Conservation (phyloP, 2,797 vertebrate genomes). For the Sphenopsis melanotis region DNA sequence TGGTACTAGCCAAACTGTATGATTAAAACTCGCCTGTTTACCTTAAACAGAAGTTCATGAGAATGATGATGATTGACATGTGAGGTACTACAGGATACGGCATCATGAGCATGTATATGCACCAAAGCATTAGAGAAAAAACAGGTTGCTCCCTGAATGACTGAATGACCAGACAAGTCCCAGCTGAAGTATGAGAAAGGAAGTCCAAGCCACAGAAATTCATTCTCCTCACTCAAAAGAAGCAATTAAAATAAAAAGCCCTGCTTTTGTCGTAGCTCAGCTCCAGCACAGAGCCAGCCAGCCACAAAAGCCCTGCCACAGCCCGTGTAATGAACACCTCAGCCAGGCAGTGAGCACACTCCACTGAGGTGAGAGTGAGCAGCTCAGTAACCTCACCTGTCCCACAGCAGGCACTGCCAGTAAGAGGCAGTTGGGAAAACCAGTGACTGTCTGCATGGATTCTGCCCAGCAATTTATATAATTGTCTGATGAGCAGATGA, state of each 20-base stretch:
- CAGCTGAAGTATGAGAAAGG: not conserved
- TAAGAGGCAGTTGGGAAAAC: not conserved
- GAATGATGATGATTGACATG: not conserved
- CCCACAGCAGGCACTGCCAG: not conserved
- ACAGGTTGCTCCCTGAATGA: not conserved
- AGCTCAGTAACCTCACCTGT: not conserved
- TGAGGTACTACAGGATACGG: not conserved
- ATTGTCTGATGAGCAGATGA: constrained; percentile 12
- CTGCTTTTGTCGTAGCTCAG: not conserved
- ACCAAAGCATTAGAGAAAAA: not conserved
- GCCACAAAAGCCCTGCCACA: not conserved
- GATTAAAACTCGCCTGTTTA: not conserved
- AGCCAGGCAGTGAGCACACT: not conserved
- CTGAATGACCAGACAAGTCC: not conserved
- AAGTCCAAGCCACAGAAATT: not conserved
- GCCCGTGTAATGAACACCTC: not conserved
- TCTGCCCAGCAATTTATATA: not conserved
- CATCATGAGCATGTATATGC: not conserved
- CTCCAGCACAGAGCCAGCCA: not conserved
- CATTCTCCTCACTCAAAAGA: not conserved
- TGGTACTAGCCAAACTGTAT: not conserved
- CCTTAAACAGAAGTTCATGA: constrained; percentile 1
- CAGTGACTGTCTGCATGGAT: not conserved
- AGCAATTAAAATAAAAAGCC: not conserved
- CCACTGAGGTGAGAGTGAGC: not conserved